These are phyloP conservation scores for Heliconius ismenius DNA, from an alignment of 2,888 invertebrate genomes.

Conservation along the genomic window DNA sequence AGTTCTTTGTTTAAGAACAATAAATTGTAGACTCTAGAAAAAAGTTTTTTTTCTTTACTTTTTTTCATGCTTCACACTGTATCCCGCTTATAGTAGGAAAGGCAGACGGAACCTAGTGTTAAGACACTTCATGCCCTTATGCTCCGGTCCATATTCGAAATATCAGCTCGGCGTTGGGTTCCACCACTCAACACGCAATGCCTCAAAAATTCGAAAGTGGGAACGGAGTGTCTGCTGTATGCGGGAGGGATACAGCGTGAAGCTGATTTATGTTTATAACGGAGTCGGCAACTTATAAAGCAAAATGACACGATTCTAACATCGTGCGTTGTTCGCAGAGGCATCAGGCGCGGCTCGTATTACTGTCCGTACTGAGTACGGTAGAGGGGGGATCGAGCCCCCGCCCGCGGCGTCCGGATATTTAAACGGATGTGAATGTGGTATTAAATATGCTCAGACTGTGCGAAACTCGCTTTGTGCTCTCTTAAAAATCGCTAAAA, in stretches of 20 bases:
- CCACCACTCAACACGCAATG: no score
- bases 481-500: background rate
- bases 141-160: background rate
- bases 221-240: no score
- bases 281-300: slow-evolving; percentile 5
- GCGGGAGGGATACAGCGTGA: no score
- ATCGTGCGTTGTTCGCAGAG: slow-evolving; percentile 83
- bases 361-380: slow-evolving; percentile 86
- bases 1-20: background rate
- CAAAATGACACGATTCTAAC: slow-evolving; percentile 48
- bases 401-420: slow-evolving; percentile 50
- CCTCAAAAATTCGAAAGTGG: no score
- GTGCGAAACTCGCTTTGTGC: slow-evolving; percentile 32
- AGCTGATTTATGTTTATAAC: no score
- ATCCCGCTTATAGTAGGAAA: background rate
- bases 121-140: background rate
- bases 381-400: slow-evolving; percentile 56
- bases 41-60: background rate
- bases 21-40: slow-evolving; percentile 4
- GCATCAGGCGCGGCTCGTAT: slow-evolving; percentile 86
- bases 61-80: background rate
- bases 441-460: slow-evolving; percentile 45
- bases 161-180: no score
- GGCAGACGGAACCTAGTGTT: background rate
- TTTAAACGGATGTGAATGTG: slow-evolving; percentile 47